Conservation (phyloP, 2,113 vertebrate genomes). For the Rhineura floridana region DNA sequence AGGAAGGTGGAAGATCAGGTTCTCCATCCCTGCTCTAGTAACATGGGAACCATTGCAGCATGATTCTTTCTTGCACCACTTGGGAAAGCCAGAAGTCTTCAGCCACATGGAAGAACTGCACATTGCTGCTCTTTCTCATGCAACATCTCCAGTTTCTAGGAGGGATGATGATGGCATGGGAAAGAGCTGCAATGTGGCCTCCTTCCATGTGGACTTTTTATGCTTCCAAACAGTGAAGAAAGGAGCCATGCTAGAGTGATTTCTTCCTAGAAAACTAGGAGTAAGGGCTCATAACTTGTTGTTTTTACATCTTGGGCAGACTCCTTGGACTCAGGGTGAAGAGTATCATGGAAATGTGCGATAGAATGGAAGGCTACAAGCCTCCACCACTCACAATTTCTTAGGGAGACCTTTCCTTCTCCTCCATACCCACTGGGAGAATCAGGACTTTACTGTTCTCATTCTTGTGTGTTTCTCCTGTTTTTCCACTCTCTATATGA, state of each 20-base stretch:
- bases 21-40: background rate
- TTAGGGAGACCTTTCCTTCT: too few relatives aligned
- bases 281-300: too few relatives aligned
- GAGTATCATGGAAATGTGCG: too few relatives aligned
- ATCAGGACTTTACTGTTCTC: background rate
- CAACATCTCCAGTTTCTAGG: background rate
- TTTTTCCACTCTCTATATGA: background rate
- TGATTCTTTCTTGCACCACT: background rate
- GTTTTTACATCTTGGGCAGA: too few relatives aligned
- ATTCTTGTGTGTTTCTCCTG: background rate
- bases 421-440: too few relatives aligned
- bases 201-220: background rate
- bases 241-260: too few relatives aligned
- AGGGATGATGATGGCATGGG: background rate
- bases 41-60: background rate
- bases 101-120: background rate
- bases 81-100: background rate
- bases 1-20: too few relatives aligned
- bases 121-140: background rate
- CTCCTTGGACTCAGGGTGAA: too few relatives aligned
- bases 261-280: too few relatives aligned
- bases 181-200: background rate
- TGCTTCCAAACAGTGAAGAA: too few relatives aligned
- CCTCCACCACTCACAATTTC: too few relatives aligned
- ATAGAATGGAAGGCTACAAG: too few relatives aligned